Evolutionary conservation across 2,888 invertebrate species (phyloP).

Genomic region (Lepidocyrtinus sp.): DNA sequence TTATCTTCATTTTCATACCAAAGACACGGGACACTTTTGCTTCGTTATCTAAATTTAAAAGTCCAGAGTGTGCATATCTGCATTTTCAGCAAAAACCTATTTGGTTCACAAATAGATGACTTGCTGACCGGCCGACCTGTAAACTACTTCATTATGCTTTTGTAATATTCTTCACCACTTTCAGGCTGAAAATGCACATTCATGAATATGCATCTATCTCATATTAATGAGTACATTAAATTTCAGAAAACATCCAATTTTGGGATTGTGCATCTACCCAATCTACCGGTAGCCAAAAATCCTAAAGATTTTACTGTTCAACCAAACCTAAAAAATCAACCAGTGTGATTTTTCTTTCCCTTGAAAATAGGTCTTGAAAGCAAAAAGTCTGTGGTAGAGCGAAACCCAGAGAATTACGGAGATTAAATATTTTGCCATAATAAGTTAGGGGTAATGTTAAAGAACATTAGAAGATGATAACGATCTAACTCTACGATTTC

Average conservation of each 20-base stretch:
- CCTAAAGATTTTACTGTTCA: background rate
- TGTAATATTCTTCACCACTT: slow-evolving; percentile 21
- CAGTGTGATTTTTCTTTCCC: slow-evolving; percentile 19
- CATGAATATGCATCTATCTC: background rate
- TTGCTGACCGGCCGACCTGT: slow-evolving; percentile 52
- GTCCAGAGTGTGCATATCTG: no score
- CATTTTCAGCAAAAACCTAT: background rate
- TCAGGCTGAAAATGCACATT: background rate
- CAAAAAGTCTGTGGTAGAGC: slow-evolving; percentile 35
- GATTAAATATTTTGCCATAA: background rate
- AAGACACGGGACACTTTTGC: background rate
- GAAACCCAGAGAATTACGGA: slow-evolving; percentile 27
- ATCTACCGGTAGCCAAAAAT: background rate
- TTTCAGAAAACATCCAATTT: no score
- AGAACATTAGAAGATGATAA: no score
- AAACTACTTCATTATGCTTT: slow-evolving; percentile 13
- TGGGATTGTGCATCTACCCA: no score
- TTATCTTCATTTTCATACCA: background rate
- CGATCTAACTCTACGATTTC: background rate
- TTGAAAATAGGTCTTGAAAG: slow-evolving; percentile 38
- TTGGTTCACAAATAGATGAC: slow-evolving; percentile 21
- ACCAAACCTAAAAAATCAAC: background rate
- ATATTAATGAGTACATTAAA: no score
- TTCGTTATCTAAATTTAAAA: background rate
- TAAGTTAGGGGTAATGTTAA: no score